Evolutionary conservation across 2,113 vertebrate species (phyloP), one percentile per base, ranked within the genome.

Genomic region (Corydoras maculifer): DNA sequence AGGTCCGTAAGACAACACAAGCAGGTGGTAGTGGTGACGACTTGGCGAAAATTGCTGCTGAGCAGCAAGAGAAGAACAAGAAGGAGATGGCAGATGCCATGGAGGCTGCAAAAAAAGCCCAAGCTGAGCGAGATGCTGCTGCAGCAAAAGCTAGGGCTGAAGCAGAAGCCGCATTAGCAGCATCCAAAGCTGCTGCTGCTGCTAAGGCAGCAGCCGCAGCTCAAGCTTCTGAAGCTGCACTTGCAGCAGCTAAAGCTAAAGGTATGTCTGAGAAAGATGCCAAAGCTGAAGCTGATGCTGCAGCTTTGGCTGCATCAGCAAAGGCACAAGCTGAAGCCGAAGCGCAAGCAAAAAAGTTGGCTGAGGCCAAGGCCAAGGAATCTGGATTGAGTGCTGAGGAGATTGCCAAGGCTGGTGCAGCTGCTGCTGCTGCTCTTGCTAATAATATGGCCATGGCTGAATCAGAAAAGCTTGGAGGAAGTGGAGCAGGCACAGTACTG

Each of bases 1-100:
- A 3, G 55, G 69, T 63, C 29, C 86, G 86, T 13, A 89, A 89
- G 78, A 81, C 77, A 2, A 88, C 85, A 1, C 54, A 78, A 64
- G 86, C 85, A n/a, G 86, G 84, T 32, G 84, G 55, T 0, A 29
- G 57, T 9, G 80, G 82, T 0, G 82, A 59, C 4, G 87, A 88
- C 0, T 68, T 91, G 54, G 5, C 75, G 3, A 87, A 32, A 80
- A 83, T 88, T 35, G 87, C 87, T 0, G 82, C 82, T 35, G 87
- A 89, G 15, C 87, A 88, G 68, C 83, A 86, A 29, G 87, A 86
- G 64, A 84, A 2, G 73, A 76, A 84, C 53, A 66, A 82, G 14
- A 87, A 85, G 75, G 84, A 90, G 66, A 80, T 87, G 82, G 76
- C 74, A 32, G 85, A 81, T 57, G 81, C 78, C 61, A 0, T 84